Evolutionary conservation across 2,888 invertebrate genomes (phyloP), one percentile per base, ranked within the genome.

Genomic region (Phasia obesa): DNA sequence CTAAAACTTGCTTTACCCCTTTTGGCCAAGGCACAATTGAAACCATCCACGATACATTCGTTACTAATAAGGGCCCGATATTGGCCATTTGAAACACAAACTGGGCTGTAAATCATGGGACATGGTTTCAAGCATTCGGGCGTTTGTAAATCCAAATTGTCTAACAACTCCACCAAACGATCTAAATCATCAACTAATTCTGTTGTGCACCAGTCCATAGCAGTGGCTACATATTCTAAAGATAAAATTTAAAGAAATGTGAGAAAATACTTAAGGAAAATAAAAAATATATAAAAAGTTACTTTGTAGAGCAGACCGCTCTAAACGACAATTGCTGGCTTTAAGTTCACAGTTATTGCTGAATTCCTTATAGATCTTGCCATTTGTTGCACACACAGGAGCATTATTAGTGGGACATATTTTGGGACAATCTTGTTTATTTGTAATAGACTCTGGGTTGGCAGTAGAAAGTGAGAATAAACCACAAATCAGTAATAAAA

Each of bases 11-110:
- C 73, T 4, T 23, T 2, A 19, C 64, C 59, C 11, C 35, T 44
- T 42, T 27, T 31, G 4, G 27, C 35, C 71, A 89, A 82, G 19
- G 86, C 89, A 67, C 90, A 90, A 75, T 89, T 89, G 53, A 86
- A 87, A 53, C 51, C 79, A 0, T 86, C 86, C 84, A 90, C 78
- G 44, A 86, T 47, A 59, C 90, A 90, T 19, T 85, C 59, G 57
- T 87, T 90, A 81, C 87, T 85, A 44, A 89, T 70, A 19, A 86
- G 49, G n/a, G 86, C 86, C 35, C 90, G 90, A 79, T 86, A 87
- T 42, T 87, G 86, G 70, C 90, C 90, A 74, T 90, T 89, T 31
- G 90, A 88, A 0, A 86, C 86, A 70, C 90, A 90, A 9, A 90
- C 71, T 7, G 90, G 90, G 23, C 85, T 81, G 67, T 88, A 89